Evolutionary conservation across 2,888 invertebrate genomes (phyloP), one percentile per base, ranked within the genome.

Genomic region (Bugulina stolonifera): DNA sequence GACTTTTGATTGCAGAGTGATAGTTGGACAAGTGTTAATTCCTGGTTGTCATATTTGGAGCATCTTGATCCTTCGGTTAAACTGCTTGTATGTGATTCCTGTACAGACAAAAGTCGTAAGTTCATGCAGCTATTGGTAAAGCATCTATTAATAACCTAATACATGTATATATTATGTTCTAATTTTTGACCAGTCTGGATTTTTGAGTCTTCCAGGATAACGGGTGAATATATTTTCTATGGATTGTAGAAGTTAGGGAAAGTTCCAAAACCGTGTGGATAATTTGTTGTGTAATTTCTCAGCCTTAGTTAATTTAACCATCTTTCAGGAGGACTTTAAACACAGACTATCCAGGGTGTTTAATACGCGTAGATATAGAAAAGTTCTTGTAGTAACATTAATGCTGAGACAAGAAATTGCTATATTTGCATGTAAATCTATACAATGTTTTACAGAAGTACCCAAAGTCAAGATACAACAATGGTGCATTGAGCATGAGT

Each of bases 401-500:
- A n/a, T n/a, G n/a, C n/a, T n/a, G n/a, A n/a, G n/a, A n/a, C n/a
- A n/a, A n/a, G n/a, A n/a, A n/a, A n/a, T n/a, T n/a, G n/a, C n/a
- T 43, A 43, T 43, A 43, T 10, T 43, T 43, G 43, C 18, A 10
- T 43, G 18, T 10, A 10, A 43, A 10, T 43, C 18, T 43, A 43
- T 34, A 43, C 25, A 27, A 73, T 58, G 70, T 64, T 54, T 75
- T 77, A n/a, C 76, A 82, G 83, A 73, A 69, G 73, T 82, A 0
- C 73, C 75, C 3, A 75, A 78, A 64, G 71, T 77, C 18, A 75
- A 74, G 14, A 78, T 78, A 18, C 78, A 79, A 73, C 76, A 88
- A 75, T 91, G 91, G 91, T 91, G 90, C 81, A 84, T 90, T 69
- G 85, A 88, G 74, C 86, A 88, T 78, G 88, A 88, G 25, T 91